Percentiles rank a stretch among this genome's conserved stretches.
phyloP scores from a whole-genome alignment of 2,888 invertebrate genomes.

The Harpalus rufipes region DNA sequence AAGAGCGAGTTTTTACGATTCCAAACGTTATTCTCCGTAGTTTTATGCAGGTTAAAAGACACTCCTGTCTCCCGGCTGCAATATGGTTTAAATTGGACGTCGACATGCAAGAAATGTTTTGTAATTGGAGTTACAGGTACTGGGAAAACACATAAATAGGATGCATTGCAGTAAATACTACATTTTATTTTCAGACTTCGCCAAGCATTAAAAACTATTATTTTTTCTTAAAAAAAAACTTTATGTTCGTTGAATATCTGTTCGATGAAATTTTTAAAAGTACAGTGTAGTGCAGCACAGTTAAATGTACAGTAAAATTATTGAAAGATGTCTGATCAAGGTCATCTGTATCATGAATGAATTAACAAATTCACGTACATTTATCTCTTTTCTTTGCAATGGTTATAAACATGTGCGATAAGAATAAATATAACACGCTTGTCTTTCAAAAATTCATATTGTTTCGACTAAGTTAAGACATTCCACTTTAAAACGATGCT shows the following conservation, averaged over 20 bases:
- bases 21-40: conserved; percentile 35
- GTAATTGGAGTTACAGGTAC: conserved; percentile 28
- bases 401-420: too few species aligned
- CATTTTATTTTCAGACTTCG: background rate
- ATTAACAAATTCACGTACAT: too few species aligned
- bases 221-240: background rate
- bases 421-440: too few species aligned
- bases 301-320: too few species aligned
- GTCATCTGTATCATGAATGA: too few species aligned
- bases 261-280: too few species aligned
- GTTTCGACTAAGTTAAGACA: too few species aligned
- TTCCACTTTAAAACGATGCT: too few species aligned
- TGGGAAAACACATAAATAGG: conserved; percentile 19
- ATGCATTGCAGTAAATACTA: background rate
- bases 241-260: too few species aligned
- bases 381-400: too few species aligned
- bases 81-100: conserved; percentile 40
- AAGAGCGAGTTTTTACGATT: conserved; percentile 55
- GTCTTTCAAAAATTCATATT: too few species aligned
- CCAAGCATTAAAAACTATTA: background rate
- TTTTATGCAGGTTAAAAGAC: conserved; percentile 48
- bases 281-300: background rate
- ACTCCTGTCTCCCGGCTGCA: conserved; percentile 42
- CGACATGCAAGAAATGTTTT: conserved; percentile 48
- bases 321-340: too few species aligned